A percentile compares a stretch with the other conserved stretches of the same genome.
Evolutionary conservation across 2,888 invertebrate species (phyloP).

Genomic region (Mythimna loreyi): DNA sequence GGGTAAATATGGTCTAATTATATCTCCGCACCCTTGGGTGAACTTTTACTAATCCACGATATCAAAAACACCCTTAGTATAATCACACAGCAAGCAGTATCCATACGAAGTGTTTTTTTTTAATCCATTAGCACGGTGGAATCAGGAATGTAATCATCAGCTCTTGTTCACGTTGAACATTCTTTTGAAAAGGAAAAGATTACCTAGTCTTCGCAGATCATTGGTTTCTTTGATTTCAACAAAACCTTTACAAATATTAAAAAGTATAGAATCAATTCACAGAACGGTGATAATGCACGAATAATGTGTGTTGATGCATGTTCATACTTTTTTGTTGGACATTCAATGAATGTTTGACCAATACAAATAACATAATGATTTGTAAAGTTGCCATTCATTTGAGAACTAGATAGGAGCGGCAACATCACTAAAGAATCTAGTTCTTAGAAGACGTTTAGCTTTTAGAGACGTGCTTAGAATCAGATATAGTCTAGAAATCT

Average conservation of each 20-base stretch:
- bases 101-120: no score
- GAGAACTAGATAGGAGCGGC: conserved; percentile 26
- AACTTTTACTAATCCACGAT: no score
- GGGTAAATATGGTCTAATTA: no score
- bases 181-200: no score
- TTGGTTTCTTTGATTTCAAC: no score
- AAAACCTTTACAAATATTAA: not conserved
- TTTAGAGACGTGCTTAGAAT: conserved; percentile 40
- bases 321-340: conserved; percentile 2
- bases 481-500: not conserved
- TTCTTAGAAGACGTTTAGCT: conserved; percentile 30
- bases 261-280: not conserved
- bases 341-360: conserved; percentile 15
- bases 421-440: conserved; percentile 40
- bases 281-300: not conserved
- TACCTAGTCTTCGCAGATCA: no score
- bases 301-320: not conserved
- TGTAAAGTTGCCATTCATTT: conserved; percentile 17
- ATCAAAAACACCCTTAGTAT: no score
- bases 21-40: no score
- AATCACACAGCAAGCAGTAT: no score
- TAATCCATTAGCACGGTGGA: no score
- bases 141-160: no score
- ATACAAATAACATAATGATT: conserved; percentile 1
- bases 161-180: no score